These are phyloP conservation scores for Charadrius vociferus DNA, from an alignment of 2,113 vertebrate species.

Conservation along the genomic window DNA sequence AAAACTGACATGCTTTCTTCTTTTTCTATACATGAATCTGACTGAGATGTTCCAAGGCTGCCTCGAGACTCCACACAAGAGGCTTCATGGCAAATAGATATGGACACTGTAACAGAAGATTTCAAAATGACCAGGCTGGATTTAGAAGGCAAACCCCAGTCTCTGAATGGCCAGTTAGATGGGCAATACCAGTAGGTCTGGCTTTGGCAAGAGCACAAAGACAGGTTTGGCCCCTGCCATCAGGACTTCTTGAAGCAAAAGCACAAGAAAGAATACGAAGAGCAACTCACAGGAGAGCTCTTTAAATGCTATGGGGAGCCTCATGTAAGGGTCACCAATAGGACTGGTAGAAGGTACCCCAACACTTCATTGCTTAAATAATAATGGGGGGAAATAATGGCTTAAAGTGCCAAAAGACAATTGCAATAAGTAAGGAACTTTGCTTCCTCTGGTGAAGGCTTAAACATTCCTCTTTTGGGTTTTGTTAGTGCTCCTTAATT, in stretches of 20 bases:
- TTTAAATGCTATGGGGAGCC: neutral
- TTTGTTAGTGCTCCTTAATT: neutral
- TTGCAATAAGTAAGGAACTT: neutral
- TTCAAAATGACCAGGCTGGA: neutral
- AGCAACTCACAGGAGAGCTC: neutral
- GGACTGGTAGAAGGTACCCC: neutral
- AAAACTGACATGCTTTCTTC: neutral
- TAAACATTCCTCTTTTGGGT: neutral
- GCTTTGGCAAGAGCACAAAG: neutral
- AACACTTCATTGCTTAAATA: neutral
- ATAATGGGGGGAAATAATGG: neutral
- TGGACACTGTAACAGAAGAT: neutral
- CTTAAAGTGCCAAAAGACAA: neutral
- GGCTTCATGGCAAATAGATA: neutral
- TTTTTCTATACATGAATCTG: neutral
- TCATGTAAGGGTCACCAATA: neutral
- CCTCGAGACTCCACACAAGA: neutral
- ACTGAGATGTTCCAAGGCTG: neutral
- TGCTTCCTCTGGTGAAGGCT: neutral
- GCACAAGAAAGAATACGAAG: neutral
- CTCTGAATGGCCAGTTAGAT: neutral
- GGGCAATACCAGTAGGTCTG: neutral
- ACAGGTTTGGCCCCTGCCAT: neutral
- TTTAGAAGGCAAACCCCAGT: neutral
- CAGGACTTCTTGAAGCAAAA: neutral